Evolutionary conservation across 1,140 invertebrate genomes (phyloP), one percentile per base, ranked within the genome.

Genomic region (Wasmannia auropunctata): DNA sequence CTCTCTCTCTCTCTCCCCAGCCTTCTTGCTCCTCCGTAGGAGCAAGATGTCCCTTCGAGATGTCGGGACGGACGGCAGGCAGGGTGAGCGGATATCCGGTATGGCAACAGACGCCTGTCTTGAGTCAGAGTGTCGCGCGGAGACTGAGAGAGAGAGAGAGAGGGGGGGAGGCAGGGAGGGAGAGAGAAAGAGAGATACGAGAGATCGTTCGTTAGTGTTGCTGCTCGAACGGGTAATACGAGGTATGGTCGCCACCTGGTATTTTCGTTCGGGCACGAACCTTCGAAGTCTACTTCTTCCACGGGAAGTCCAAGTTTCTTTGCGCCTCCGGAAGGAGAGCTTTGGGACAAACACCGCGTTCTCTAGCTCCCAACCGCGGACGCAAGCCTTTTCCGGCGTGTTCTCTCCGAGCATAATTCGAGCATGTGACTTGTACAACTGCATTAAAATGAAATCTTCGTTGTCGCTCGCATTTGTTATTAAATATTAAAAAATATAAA

Each of bases 211-310:
- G 79, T 86, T 81, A 65, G 58, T 58, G 75, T 31, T 49, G 19
- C 34, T 25, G 14, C 37, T 72, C 49, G 46, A 86, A 84, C 31
- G 70, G 74, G 58, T 72, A 79, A 87, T 80, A 90, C 91, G 90
- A 92, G 91, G 93, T 92, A 94, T 93, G 92, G 92, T 87, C 86
- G 93, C 93, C 93, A 94, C 93, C 93, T 94, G 93, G 93, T 92
- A 93, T 93, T 94, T 93, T 93, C 92, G 87, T 92, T 90, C 67
- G 63, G 19, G n/a, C 22, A 22, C 54, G n/a, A 46, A n/a, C 34
- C 46, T 75, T 70, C 51, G 31, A 19, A 56, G 43, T 19, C 56
- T 22, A 65, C 79, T 46, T 43, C 83, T 86, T 54, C 65, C 49
- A 72, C 19, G 88, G 86, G 83, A 88, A 88, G 76, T 75, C 74